These are phyloP conservation scores for Masticophis lateralis DNA, from an alignment of 2,797 vertebrate genomes.

Conservation along the genomic window DNA sequence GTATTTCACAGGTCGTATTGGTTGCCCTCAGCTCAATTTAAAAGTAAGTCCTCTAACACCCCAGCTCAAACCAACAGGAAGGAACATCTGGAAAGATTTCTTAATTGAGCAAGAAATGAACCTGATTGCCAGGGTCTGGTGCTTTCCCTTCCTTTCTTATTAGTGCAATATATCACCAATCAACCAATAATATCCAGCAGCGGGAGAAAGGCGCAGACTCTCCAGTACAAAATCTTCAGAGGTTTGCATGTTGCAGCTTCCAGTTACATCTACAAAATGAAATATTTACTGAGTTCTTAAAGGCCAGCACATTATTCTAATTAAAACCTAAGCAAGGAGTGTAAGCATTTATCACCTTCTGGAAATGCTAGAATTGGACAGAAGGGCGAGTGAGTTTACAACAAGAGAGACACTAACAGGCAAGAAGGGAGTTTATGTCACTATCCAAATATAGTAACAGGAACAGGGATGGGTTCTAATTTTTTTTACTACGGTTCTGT, in stretches of 20 bases:
- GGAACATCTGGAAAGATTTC: not conserved
- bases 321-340: constrained; percentile 1
- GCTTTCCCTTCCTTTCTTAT: not conserved
- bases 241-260: not conserved
- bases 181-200: not conserved
- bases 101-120: not conserved
- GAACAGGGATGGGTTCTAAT: not conserved
- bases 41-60: not conserved
- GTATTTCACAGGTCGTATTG: not conserved
- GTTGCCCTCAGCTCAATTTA: not conserved
- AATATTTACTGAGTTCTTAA: constrained; percentile 16
- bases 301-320: constrained; percentile 18
- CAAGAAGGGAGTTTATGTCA: constrained; percentile 16
- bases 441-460: not conserved
- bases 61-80: not conserved
- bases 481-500: too few species aligned
- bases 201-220: not conserved
- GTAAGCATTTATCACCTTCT: not conserved
- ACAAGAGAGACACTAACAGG: not conserved
- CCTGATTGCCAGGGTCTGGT: not conserved
- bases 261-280: constrained; percentile 16
- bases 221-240: not conserved
- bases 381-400: not conserved
- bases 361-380: not conserved
- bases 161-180: not conserved